A percentile compares a stretch with the other conserved stretches of the same genome.
Evolutionary conservation across 1,140 invertebrate genomes (phyloP).

Genomic region (Mesaphorura yosii): DNA sequence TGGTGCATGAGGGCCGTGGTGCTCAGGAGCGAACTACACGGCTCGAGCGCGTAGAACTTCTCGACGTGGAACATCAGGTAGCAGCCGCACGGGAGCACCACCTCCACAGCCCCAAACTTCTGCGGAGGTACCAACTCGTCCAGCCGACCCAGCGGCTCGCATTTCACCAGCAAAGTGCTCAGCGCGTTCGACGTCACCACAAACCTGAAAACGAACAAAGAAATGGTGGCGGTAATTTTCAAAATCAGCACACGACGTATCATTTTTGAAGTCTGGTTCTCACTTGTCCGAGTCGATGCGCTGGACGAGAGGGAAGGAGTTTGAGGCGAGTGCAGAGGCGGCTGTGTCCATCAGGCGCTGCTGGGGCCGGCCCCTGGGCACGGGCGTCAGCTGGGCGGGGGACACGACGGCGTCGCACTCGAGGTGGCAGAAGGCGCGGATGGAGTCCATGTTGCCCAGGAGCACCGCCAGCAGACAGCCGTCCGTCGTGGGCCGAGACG

Average conservation of each 20-base stretch:
- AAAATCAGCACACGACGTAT: not conserved
- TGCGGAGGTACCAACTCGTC: conserved; percentile 20
- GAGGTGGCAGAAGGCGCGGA: not conserved
- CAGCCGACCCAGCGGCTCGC: conserved; percentile 8
- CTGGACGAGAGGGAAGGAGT: not conserved
- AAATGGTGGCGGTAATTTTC: not conserved
- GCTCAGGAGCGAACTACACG: conserved; percentile 7
- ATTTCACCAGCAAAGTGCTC: conserved; percentile 18
- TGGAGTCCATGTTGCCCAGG: not conserved
- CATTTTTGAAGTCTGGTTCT: not conserved
- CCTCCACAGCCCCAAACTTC: conserved; percentile 17
- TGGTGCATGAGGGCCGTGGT: conserved; percentile 5
- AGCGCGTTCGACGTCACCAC: conserved; percentile 15
- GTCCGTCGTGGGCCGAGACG: not conserved
- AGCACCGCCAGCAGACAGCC: not conserved
- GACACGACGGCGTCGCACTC: too few relatives aligned
- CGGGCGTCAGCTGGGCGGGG: too few relatives aligned
- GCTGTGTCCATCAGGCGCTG: not conserved
- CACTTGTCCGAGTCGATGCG: not conserved
- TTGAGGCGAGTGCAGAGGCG: too few relatives aligned
- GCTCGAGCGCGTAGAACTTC: conserved; percentile 10
- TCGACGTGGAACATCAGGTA: conserved; percentile 13
- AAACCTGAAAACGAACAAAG: not conserved
- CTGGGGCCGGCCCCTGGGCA: not conserved
- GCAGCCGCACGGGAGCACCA: conserved; percentile 15